Evolutionary conservation across 1,140 invertebrate genomes (phyloP).

Genomic region (Drosophila subpulchrella): DNA sequence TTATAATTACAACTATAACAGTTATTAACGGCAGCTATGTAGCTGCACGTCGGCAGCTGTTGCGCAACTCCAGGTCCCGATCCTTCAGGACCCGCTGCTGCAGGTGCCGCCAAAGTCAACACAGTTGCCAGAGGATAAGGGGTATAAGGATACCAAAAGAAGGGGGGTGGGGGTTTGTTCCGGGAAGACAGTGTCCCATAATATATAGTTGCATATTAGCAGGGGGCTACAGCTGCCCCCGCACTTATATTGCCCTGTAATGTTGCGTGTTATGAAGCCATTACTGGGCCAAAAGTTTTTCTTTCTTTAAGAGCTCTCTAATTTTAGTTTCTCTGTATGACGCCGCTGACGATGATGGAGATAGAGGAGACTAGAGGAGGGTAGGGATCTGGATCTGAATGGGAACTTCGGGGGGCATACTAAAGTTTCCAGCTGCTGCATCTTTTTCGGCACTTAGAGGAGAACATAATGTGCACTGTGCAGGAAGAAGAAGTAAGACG

Average conservation of each 20-base stretch:
- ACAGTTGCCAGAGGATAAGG: conserved; percentile 17
- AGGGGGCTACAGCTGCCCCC: conserved; percentile 48
- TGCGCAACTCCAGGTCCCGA: conserved; percentile 30
- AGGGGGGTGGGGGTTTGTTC: background rate
- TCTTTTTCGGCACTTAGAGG: conserved; percentile 50
- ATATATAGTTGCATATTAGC: conserved; percentile 81
- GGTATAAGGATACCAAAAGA: background rate
- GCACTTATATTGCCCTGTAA: conserved; percentile 67
- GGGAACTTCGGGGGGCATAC: conserved; percentile 1
- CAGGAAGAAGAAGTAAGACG: conserved; percentile 23
- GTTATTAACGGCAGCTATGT: conserved; percentile 71
- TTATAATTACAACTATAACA: conserved; percentile 83
- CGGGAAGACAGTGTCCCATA: conserved; percentile 51
- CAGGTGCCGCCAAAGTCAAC: conserved; percentile 72
- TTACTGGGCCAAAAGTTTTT: conserved; percentile 73
- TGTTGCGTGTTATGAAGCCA: conserved; percentile 82
- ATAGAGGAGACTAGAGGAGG: background rate
- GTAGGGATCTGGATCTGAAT: no score
- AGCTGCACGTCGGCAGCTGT: conserved; percentile 52
- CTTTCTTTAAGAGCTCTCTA: conserved; percentile 73
- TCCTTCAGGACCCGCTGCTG: conserved; percentile 27
- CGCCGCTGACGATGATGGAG: conserved; percentile 40
- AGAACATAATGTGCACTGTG: conserved; percentile 39
- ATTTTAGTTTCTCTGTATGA: conserved; percentile 49
- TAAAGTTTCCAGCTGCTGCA: conserved; percentile 44